phyloP scores from a whole-genome alignment of 2,113 vertebrate species.

The Eolophus roseicapilla region DNA sequence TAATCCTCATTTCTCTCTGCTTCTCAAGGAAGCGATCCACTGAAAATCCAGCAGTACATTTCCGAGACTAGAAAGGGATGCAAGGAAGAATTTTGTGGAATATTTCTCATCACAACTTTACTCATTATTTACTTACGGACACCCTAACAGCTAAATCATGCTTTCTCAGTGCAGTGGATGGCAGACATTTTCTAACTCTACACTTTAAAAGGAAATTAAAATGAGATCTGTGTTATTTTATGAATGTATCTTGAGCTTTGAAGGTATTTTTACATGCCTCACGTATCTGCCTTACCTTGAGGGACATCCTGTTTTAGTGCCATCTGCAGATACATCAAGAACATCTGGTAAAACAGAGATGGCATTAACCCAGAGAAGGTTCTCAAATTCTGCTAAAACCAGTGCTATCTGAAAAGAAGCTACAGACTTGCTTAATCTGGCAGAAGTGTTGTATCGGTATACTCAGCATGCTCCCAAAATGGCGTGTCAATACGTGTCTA shows the following conservation, averaged over 20 bases:
- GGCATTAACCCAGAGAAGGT: not conserved
- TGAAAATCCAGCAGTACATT: not conserved
- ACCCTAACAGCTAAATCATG: not conserved
- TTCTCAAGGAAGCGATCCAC: not conserved
- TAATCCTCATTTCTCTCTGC: not conserved
- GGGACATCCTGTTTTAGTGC: not conserved
- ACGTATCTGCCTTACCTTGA: not conserved
- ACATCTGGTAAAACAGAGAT: not conserved
- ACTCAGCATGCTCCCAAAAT: not conserved
- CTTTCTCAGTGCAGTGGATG: not conserved
- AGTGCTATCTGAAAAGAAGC: not conserved
- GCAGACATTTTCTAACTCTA: not conserved
- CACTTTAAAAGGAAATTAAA: not conserved
- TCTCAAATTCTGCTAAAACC: not conserved
- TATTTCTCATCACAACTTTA: not conserved
- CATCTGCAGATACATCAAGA: not conserved
- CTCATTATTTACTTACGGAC: not conserved
- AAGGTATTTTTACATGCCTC: not conserved
- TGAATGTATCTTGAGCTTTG: not conserved
- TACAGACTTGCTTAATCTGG: not conserved
- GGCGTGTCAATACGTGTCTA: fast-evolving
- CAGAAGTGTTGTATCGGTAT: not conserved
- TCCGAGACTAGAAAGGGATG: not conserved
- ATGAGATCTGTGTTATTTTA: not conserved
- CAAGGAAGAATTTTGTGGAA: not conserved